Evolutionary conservation across 92 coral and sea anemone genomes (phyloP), one percentile per base, ranked within the genome.

Genomic region (Chrysogorgia sp.): DNA sequence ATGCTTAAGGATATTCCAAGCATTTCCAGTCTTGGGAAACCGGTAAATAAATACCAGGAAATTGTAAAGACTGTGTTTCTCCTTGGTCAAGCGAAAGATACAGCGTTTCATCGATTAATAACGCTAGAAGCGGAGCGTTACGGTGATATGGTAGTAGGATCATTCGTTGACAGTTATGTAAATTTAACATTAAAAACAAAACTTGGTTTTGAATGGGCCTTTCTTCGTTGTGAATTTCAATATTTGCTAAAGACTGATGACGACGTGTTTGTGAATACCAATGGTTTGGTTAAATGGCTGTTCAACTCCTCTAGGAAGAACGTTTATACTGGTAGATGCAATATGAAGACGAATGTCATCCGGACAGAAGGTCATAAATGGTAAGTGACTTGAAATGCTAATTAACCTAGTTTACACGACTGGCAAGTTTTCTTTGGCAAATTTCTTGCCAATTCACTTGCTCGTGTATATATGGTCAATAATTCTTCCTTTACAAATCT

Each of bases 231-330:
- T 15, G 19, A 29, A 1, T 57, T 57, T 57, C 2, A 57, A 13
- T 57, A 57, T 22, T 57, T 57, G 12, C 31, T 57, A 1, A 57
- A 57, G 22, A 29, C 63, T 1, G 63, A 57, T 57, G 63, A 57
- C 63, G 63, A 57, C 34, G 28, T 22, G 31, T 57, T 57, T 57
- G 63, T 57, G 12, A 57, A 57, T 57, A 57, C 32, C 8, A 57
- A 13, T 23, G 34, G 31, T 23, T 31, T 57, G 31, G 29, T 57
- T 10, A 23, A 57, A 57, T 23, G 63, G 63, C 34, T 57, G 4
- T 23, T 30, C 31, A 23, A 23, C 10, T 57, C 17, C 3, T 31
- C 63, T 14, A 57, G 63, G 63, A 23, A 23, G 34, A 57, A 57
- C 17, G 1, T 57, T 23, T 57, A 57, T 15, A 13, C 32, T 29